Conservation (phyloP, 1,140 invertebrate species). For the Megalopta genalis region DNA sequence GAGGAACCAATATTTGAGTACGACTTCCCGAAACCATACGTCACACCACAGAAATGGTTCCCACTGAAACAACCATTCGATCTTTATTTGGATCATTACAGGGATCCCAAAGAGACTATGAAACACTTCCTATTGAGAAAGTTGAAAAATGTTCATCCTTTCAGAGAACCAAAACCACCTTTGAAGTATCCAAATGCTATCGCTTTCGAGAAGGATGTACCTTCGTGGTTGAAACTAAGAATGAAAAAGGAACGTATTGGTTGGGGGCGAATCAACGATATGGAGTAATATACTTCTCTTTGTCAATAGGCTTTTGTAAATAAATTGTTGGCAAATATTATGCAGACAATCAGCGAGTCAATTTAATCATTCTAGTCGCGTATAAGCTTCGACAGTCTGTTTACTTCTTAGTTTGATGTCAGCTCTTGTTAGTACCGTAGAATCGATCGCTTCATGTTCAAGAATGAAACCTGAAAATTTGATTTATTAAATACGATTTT, state of each 20-base stretch:
- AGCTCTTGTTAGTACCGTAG: conserved; percentile 61
- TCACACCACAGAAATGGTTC: conserved; percentile 89
- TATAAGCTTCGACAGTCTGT: conserved; percentile 66
- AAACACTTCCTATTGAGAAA: conserved; percentile 93
- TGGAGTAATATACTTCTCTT: conserved; percentile 42
- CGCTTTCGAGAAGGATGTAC: conserved; percentile 79
- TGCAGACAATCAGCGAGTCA: not conserved
- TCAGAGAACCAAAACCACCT: conserved; percentile 84
- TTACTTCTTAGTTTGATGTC: conserved; percentile 71
- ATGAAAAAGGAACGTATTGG: conserved; percentile 84
- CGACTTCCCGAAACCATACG: conserved; percentile 89
- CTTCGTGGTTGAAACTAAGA: conserved; percentile 89
- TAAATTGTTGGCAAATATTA: conserved; percentile 21
- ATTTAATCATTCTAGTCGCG: conserved; percentile 47
- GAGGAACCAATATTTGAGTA: conserved; percentile 91
- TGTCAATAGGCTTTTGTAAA: not conserved
- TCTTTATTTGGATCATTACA: conserved; percentile 93
- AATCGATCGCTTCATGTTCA: conserved; percentile 67
- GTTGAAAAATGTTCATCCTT: conserved; percentile 90
- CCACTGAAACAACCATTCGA: conserved; percentile 91
- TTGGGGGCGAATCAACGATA: conserved; percentile 86
- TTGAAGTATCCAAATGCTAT: conserved; percentile 89
- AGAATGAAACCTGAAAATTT: conserved; percentile 64
- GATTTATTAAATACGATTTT: not conserved
- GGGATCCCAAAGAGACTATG: conserved; percentile 92